These are phyloP conservation scores for Achlya flavicornis DNA, from an alignment of 2,888 invertebrate genomes.

Conservation along the genomic window DNA sequence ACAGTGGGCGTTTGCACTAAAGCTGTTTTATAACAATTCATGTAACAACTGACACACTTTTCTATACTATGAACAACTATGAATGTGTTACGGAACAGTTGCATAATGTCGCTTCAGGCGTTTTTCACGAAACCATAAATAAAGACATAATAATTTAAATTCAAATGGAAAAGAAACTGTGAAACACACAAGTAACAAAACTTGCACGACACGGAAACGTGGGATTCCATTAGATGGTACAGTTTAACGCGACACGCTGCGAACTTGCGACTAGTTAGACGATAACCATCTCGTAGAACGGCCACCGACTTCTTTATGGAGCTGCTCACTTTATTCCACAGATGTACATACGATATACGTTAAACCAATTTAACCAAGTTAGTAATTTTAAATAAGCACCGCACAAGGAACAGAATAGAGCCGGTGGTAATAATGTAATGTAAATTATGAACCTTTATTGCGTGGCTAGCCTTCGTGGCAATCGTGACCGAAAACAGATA, in stretches of 20 bases:
- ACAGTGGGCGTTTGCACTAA: constrained; percentile 61
- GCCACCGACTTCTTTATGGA: constrained; percentile 70
- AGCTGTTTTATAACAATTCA: constrained; percentile 56
- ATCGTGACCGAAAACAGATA: constrained; percentile 57
- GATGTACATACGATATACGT: constrained; percentile 59
- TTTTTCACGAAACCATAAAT: constrained; percentile 27
- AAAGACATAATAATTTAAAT: too few relatives aligned
- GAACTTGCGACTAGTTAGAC: constrained; percentile 65
- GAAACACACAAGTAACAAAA: background rate
- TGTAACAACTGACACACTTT: constrained; percentile 34
- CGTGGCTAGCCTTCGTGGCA: constrained; percentile 55
- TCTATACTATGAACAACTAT: constrained; percentile 2
- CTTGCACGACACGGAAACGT: constrained; percentile 27
- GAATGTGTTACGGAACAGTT: constrained; percentile 34
- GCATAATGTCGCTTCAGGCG: constrained; percentile 25
- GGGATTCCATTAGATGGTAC: constrained; percentile 41
- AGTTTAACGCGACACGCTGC: constrained; percentile 51
- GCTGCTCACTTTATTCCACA: constrained; percentile 61
- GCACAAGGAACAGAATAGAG: constrained; percentile 35
- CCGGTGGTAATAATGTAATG: constrained; percentile 33
- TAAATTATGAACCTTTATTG: constrained; percentile 54
- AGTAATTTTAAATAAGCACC: constrained; percentile 29
- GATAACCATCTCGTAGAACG: constrained; percentile 68
- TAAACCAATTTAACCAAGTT: constrained; percentile 63
- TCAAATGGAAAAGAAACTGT: background rate